Evolutionary conservation across 2,888 invertebrate species (phyloP).

Genomic region (Polylopha cassiicola): DNA sequence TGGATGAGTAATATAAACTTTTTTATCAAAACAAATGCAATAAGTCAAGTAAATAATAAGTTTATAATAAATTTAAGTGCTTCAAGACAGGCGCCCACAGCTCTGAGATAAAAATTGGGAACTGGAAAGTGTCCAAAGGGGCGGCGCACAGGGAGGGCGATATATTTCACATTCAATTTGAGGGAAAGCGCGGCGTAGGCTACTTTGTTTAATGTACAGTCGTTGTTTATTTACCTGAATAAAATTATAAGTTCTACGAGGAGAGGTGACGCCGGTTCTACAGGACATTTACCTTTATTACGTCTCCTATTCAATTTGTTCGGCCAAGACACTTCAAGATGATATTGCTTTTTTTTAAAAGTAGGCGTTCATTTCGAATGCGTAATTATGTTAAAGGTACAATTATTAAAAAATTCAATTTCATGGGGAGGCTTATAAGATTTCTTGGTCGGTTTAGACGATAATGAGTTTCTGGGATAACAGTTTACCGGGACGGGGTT

Average conservation of each 20-base stretch:
- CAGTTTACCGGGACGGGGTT: slow-evolving; percentile 61
- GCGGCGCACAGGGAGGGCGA: slow-evolving; percentile 35
- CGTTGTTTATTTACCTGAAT: slow-evolving; percentile 27
- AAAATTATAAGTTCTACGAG: slow-evolving; percentile 20
- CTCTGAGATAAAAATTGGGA: slow-evolving; percentile 41
- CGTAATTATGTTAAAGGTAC: slow-evolving; percentile 56
- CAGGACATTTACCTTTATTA: slow-evolving; percentile 4
- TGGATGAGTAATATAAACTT: no score
- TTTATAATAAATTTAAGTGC: slow-evolving; percentile 36
- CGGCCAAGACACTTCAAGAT: slow-evolving; percentile 9
- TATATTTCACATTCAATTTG: slow-evolving; percentile 54
- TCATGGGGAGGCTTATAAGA: slow-evolving; percentile 66
- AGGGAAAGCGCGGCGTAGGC: slow-evolving; percentile 38
- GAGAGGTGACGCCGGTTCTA: slow-evolving; percentile 4
- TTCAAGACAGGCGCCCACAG: slow-evolving; percentile 34
- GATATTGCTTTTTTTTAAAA: slow-evolving; percentile 27
- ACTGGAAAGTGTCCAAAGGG: slow-evolving; percentile 46
- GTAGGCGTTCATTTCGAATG: slow-evolving; percentile 42
- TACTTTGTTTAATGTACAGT: slow-evolving; percentile 33
- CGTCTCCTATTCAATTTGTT: slow-evolving; percentile 18
- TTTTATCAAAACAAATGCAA: slow-evolving; percentile 7
- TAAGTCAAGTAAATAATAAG: slow-evolving; percentile 28
- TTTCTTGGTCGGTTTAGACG: slow-evolving; percentile 64
- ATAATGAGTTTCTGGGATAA: slow-evolving; percentile 71
- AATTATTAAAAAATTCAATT: slow-evolving; percentile 71